Evolutionary conservation across 2,888 invertebrate genomes (phyloP).

Genomic region (Leptinotarsa tumamoca): DNA sequence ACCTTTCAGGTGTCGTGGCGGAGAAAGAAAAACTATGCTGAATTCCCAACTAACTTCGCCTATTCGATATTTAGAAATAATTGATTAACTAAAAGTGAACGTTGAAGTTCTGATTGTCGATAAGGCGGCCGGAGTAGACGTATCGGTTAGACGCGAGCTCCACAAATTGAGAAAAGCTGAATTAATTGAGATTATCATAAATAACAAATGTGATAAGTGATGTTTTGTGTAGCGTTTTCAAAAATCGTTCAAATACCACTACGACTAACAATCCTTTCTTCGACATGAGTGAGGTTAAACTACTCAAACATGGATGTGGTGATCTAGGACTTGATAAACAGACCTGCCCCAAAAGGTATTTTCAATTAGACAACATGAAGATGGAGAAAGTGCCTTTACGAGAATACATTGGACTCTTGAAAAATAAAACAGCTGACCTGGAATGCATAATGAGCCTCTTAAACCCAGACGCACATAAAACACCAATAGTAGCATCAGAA

Average conservation of each 20-base stretch:
- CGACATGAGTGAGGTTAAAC: neutral
- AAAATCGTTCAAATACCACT: neutral
- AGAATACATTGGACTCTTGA: neutral
- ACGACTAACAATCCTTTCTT: neutral
- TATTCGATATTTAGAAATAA: no score
- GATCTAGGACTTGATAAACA: neutral
- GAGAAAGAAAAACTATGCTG: no score
- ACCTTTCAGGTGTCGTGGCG: no score
- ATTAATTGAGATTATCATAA: neutral
- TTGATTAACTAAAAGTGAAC: no score
- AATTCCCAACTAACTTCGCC: no score
- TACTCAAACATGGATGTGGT: neutral
- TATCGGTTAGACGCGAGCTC: neutral
- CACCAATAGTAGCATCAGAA: neutral
- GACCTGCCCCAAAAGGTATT: neutral
- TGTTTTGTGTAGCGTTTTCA: neutral
- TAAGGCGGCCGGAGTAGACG: neutral
- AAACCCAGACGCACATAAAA: neutral
- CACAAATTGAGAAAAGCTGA: neutral
- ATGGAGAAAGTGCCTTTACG: neutral
- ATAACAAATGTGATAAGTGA: neutral
- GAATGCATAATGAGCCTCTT: neutral
- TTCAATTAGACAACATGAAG: neutral
- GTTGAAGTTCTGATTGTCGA: neutral
- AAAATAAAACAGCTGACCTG: neutral